Evolutionary conservation across 2,797 vertebrate genomes (phyloP).

Genomic region (Ptychobarbus kaznakovi): DNA sequence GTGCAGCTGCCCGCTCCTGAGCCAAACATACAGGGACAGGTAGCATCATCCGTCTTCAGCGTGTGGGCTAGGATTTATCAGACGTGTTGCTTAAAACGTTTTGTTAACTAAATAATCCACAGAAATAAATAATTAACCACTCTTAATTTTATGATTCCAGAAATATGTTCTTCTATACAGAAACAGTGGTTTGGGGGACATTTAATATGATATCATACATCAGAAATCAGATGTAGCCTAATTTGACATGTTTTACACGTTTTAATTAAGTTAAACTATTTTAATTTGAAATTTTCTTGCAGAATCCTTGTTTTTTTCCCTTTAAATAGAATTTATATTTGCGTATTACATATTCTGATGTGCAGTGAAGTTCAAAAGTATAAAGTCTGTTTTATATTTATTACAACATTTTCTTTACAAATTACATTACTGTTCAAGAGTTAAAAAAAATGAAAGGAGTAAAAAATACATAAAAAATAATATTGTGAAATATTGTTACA

Average conservation of each 20-base stretch:
- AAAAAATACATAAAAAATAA: neutral
- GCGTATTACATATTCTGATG: neutral
- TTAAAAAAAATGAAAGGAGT: neutral
- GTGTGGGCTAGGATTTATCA: neutral
- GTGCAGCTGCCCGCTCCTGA: constrained; percentile 66
- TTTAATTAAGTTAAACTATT: neutral
- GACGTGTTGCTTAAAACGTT: neutral
- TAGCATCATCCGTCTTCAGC: constrained; percentile 33
- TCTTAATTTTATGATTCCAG: neutral
- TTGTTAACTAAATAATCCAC: neutral
- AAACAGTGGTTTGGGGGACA: neutral
- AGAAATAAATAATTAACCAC: neutral
- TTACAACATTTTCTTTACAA: neutral
- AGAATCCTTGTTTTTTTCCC: too few relatives aligned
- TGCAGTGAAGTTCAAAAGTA: neutral
- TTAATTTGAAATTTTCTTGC: too few relatives aligned
- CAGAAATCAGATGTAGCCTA: neutral
- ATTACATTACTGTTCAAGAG: neutral
- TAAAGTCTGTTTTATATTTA: neutral
- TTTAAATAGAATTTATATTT: neutral
- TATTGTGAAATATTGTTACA: neutral
- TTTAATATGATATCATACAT: neutral
- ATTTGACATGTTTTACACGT: neutral
- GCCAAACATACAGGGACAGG: constrained; percentile 73
- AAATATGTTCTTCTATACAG: neutral